These are phyloP conservation scores for Macquaria australasica DNA, from an alignment of 2,113 vertebrate species.

Conservation along the genomic window DNA sequence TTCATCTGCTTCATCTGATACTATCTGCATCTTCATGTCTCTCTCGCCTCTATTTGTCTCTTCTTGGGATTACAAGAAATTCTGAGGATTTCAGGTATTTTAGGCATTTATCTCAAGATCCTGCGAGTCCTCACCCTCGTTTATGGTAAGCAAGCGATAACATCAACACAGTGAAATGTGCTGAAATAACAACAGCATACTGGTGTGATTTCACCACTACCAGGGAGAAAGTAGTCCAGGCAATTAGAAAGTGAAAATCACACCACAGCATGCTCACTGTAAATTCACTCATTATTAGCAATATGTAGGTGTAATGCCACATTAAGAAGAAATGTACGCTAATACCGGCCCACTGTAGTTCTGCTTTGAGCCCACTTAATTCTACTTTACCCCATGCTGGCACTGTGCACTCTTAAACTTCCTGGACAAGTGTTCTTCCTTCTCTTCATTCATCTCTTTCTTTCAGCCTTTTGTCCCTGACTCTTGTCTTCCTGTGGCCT, in stretches of 20 bases:
- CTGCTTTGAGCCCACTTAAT: not conserved
- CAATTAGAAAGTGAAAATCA: constrained; percentile 11
- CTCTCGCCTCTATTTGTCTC: not conserved
- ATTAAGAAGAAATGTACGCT: not conserved
- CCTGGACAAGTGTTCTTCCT: constrained; percentile 30
- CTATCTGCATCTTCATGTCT: not conserved
- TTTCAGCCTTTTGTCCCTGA: constrained; percentile 58
- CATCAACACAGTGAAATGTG: constrained; percentile 16
- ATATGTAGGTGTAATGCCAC: not conserved
- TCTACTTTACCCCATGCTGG: constrained; percentile 26
- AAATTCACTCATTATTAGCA: not conserved
- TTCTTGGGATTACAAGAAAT: not conserved
- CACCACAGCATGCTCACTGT: not conserved
- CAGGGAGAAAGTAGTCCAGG: not conserved
- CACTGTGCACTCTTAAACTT: constrained; percentile 51
- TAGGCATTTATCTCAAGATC: constrained; percentile 12
- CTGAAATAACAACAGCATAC: constrained; percentile 9
- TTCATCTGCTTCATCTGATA: constrained; percentile 33
- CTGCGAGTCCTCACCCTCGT: not conserved
- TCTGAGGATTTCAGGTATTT: not conserved
- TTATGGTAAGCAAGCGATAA: constrained; percentile 7
- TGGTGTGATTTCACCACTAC: constrained; percentile 3
- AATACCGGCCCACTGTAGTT: not conserved
- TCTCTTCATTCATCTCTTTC: constrained; percentile 49
- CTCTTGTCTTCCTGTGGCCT: constrained; percentile 64